Percentiles rank a stretch among this genome's conserved stretches.
Evolutionary conservation across 2,113 vertebrate genomes (phyloP).

Genomic region (Coryphaenoides rupestris): DNA sequence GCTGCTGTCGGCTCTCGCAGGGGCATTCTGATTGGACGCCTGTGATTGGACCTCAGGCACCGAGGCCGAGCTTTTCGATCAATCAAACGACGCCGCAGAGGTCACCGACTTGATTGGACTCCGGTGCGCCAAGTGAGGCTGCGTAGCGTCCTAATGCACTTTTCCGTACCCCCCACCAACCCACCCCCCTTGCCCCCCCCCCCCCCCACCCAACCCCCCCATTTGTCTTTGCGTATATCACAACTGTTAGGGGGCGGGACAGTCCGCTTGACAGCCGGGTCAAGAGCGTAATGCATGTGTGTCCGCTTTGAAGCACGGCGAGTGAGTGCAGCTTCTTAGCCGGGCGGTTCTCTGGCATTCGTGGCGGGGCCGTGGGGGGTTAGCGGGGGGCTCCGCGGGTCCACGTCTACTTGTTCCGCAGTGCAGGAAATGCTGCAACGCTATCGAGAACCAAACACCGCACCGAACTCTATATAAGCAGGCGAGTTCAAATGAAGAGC

Average conservation of each 20-base stretch:
- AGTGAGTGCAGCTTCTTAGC: slow-evolving; percentile 49
- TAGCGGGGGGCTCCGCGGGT: slow-evolving; percentile 35
- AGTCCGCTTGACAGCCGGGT: slow-evolving; percentile 52
- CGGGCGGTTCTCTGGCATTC: slow-evolving; percentile 36
- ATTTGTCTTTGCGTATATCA: slow-evolving; percentile 20
- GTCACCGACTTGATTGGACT: slow-evolving; percentile 24
- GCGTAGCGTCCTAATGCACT: background rate
- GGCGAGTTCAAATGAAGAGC: background rate
- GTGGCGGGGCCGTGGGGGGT: slow-evolving; percentile 21
- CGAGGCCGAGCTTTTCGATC: slow-evolving; percentile 34
- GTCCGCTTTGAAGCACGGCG: slow-evolving; percentile 39
- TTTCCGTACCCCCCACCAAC: background rate
- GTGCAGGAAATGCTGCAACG: slow-evolving; percentile 35
- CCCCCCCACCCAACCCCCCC: slow-evolving; percentile 47
- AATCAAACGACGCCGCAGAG: slow-evolving; percentile 34
- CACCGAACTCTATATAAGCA: slow-evolving; percentile 21
- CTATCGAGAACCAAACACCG: slow-evolving; percentile 53
- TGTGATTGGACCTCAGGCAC: slow-evolving; percentile 28
- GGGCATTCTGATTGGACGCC: slow-evolving; percentile 32
- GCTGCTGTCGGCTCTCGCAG: slow-evolving; percentile 26
- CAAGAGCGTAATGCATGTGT: slow-evolving; percentile 52
- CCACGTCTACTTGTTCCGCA: slow-evolving; percentile 15
- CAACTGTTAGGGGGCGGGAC: slow-evolving; percentile 25
- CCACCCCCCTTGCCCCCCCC: slow-evolving; percentile 35
- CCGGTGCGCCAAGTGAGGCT: too few species aligned